Evolutionary conservation across 1,140 invertebrate genomes (phyloP).

Genomic region (Tigriopus japonicus): DNA sequence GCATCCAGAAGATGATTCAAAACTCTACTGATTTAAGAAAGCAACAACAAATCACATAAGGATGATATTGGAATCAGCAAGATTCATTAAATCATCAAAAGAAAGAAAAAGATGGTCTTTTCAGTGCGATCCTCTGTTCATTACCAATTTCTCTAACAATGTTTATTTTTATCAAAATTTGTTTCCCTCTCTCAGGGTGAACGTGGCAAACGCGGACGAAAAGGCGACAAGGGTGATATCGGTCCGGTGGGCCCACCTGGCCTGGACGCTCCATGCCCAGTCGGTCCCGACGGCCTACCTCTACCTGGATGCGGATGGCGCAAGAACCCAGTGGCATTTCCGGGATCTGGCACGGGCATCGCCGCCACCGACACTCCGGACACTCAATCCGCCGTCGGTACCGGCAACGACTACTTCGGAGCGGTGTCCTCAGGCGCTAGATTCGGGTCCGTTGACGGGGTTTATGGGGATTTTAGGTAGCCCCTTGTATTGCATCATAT

Average conservation of each 20-base stretch:
- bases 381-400: not conserved
- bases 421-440: not conserved
- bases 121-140: not conserved
- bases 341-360: not conserved
- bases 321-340: not conserved
- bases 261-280: conserved; percentile 84
- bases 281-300: conserved; percentile 79
- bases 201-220: conserved; percentile 64
- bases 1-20: too few species aligned
- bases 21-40: too few species aligned
- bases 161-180: too few species aligned
- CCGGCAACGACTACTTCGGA: not conserved
- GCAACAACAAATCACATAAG: too few species aligned
- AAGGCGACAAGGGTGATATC: conserved; percentile 59
- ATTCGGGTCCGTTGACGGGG: not conserved
- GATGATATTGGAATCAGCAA: too few species aligned
- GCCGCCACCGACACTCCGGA: not conserved
- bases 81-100: too few species aligned
- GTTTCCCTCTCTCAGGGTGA: conserved; percentile 34
- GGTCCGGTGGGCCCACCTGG: not conserved
- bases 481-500: not conserved
- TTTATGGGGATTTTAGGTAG: not conserved
- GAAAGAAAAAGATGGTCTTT: not conserved
- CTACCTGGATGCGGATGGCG: conserved; percentile 77
- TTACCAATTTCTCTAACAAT: too few species aligned